These are phyloP conservation scores for Drosophila ogumai DNA, from an alignment of 1,140 invertebrate species.

Conservation along the genomic window DNA sequence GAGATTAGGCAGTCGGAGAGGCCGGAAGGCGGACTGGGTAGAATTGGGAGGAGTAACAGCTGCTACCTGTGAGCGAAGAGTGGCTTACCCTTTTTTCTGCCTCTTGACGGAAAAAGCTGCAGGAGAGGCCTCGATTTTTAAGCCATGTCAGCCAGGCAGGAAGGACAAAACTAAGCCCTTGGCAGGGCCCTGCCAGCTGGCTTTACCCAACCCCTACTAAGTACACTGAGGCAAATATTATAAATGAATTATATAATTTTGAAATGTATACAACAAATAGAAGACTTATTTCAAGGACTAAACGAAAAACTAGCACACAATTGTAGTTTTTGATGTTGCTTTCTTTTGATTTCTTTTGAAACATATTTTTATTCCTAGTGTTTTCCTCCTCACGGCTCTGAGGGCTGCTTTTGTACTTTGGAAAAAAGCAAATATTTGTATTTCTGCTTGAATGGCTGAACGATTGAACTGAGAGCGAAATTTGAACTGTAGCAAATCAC, in stretches of 20 bases:
- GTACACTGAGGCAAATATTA: constrained; percentile 7
- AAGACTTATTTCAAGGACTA: not conserved
- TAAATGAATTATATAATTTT: not conserved
- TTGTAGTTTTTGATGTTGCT: not conserved
- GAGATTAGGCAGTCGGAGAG: constrained; percentile 67
- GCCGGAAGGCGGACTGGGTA: not conserved
- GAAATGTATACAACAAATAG: not conserved
- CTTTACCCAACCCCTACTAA: not conserved
- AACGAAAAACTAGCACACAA: not conserved
- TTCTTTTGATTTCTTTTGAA: too few species aligned
- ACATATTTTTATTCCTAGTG: constrained; percentile 13
- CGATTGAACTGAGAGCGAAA: constrained; percentile 80
- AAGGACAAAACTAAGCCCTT: constrained; percentile 56
- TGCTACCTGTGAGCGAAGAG: constrained; percentile 57
- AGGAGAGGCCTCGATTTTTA: constrained; percentile 68
- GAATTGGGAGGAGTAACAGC: constrained; percentile 46
- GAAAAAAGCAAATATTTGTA: constrained; percentile 80
- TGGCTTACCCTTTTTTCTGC: constrained; percentile 63
- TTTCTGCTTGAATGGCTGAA: constrained; percentile 80
- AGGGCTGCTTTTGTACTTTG: constrained; percentile 66
- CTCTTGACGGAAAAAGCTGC: constrained; percentile 26
- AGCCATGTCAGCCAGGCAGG: constrained; percentile 71
- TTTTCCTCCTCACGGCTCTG: not conserved
- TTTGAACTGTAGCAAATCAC: constrained; percentile 82
- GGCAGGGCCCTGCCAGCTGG: constrained; percentile 12